phyloP scores from a whole-genome alignment of 2,888 invertebrate genomes.

The Nephrotoma appendiculata region DNA sequence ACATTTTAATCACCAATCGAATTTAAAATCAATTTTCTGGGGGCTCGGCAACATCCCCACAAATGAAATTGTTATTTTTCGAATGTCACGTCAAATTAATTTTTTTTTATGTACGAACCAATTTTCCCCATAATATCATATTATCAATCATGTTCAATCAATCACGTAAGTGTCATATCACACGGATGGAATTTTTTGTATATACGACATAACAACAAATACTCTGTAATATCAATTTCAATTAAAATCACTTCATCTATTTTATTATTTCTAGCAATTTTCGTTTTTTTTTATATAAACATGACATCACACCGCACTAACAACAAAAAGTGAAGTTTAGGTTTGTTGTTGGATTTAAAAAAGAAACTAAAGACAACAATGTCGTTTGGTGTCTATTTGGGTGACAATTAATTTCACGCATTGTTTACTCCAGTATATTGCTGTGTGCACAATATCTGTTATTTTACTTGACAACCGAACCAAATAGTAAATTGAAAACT shows the following conservation, averaged over 20 bases:
- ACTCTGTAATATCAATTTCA: background rate
- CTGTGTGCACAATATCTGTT: background rate
- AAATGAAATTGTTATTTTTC: background rate
- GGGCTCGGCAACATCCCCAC: background rate
- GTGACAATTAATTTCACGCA: background rate
- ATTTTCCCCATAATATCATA: background rate
- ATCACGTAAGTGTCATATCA: background rate
- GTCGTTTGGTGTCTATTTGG: background rate
- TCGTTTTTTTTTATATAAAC: background rate
- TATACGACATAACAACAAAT: background rate
- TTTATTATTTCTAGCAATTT: background rate
- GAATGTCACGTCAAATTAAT: background rate
- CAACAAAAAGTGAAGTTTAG: background rate
- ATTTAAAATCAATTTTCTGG: background rate
- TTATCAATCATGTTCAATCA: background rate
- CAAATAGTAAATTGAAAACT: background rate
- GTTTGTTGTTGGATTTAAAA: background rate
- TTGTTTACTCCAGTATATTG: background rate
- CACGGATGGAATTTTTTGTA: background rate
- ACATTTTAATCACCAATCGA: background rate
- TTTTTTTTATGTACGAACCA: background rate
- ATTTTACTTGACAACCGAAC: background rate
- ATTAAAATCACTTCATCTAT: background rate
- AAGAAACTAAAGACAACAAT: background rate
- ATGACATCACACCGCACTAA: background rate